A percentile compares a stretch with the other conserved stretches of the same genome.
These are phyloP conservation scores for Cynopterus sphinx DNA, from an alignment of 2,797 vertebrate species.

Conservation along the genomic window DNA sequence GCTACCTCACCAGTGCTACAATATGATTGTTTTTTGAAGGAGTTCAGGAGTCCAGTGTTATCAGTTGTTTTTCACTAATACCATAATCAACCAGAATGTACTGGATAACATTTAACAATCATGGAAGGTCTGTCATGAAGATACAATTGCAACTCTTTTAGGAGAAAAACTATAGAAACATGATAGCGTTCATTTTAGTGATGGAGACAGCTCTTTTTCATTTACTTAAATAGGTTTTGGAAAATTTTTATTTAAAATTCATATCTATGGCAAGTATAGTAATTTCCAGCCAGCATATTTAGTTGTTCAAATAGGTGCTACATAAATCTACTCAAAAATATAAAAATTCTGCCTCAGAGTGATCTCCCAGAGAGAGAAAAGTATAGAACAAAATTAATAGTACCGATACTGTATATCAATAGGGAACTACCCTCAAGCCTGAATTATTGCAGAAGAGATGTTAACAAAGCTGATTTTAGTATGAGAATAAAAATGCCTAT, in stretches of 20 bases:
- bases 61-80: background rate
- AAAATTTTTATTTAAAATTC: conserved; percentile 60
- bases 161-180: background rate
- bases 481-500: conserved; percentile 33
- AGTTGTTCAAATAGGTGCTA: conserved; percentile 34
- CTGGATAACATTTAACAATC: background rate
- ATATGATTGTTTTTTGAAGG: background rate
- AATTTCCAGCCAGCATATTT: conserved; percentile 46
- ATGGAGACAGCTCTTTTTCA: background rate
- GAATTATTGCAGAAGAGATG: conserved; percentile 21
- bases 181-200: background rate
- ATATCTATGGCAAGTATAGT: conserved; percentile 45
- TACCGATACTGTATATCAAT: conserved; percentile 51
- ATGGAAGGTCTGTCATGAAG: background rate
- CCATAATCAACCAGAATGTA: background rate
- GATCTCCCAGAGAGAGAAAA: conserved; percentile 57
- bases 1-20: background rate
- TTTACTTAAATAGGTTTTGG: conserved; percentile 47
- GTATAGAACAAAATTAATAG: conserved; percentile 71
- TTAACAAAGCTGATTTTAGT: background rate
- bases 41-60: background rate
- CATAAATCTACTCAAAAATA: conserved; percentile 66
- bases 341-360: conserved; percentile 56
- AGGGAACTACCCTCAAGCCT: conserved; percentile 59
- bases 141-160: background rate